Conservation (phyloP, 2,113 vertebrate species). For the Calypte anna region DNA sequence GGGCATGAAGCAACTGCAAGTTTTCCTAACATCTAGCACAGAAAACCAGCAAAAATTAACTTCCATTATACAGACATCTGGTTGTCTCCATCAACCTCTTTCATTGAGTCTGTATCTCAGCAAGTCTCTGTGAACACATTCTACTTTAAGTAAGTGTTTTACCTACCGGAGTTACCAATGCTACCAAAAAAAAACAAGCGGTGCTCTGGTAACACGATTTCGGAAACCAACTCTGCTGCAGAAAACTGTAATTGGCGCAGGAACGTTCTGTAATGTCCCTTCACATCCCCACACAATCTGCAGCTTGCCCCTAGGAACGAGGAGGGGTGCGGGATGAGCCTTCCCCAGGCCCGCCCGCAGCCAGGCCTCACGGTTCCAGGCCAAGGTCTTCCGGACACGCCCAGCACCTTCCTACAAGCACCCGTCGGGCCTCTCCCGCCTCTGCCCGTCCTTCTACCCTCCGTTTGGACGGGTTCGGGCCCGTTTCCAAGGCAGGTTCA, state of each 20-base stretch:
- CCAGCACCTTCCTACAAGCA: not conserved
- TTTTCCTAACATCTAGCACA: not conserved
- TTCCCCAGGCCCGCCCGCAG: accelerated
- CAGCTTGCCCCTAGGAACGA: accelerated
- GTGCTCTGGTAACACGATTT: not conserved
- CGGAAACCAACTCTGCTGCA: not conserved
- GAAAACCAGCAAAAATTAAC: not conserved
- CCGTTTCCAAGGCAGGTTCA: not conserved
- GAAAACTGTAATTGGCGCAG: not conserved
- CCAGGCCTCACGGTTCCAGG: accelerated
- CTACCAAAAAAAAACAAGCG: not conserved
- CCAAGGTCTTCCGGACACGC: accelerated
- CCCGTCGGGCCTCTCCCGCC: accelerated
- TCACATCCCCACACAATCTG: no score
- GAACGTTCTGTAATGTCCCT: not conserved
- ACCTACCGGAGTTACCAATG: not conserved
- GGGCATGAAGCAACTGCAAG: accelerated
- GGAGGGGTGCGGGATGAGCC: accelerated
- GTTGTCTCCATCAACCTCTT: not conserved
- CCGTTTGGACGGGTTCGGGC: not conserved
- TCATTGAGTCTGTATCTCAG: not conserved
- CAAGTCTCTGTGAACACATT: not conserved
- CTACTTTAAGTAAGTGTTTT: not conserved
- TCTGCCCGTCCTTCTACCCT: not conserved
- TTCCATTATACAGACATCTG: not conserved